Evolutionary conservation across 2,888 invertebrate genomes (phyloP).

Genomic region (Hypolimnas misippus): DNA sequence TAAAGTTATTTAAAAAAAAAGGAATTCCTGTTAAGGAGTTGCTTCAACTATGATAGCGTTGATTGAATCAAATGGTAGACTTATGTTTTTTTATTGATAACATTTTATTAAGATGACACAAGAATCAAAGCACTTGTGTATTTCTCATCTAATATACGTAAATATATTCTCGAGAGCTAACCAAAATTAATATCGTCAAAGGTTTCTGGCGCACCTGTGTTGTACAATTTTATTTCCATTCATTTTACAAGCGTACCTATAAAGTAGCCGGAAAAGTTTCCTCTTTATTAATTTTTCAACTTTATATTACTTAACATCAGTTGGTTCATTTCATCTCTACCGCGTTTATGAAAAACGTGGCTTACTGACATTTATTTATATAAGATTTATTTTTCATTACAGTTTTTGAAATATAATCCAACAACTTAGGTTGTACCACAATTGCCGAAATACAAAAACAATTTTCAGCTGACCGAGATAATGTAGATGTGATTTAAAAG

Average conservation of each 20-base stretch:
- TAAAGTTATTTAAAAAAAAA: constrained; percentile 42
- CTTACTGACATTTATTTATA: constrained; percentile 30
- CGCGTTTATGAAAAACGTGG: constrained; percentile 32
- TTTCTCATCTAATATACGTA: constrained; percentile 3
- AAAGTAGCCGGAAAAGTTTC: constrained; percentile 78
- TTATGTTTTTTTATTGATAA: not conserved
- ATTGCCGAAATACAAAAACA: too few relatives aligned
- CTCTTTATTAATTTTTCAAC: constrained; percentile 84
- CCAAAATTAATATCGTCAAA: constrained; percentile 82
- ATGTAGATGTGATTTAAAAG: too few relatives aligned
- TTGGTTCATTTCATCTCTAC: constrained; percentile 66
- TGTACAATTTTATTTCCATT: constrained; percentile 83
- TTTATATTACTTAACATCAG: constrained; percentile 81
- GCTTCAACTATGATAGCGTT: not conserved
- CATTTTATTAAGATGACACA: not conserved
- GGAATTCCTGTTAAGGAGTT: not conserved
- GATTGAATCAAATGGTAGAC: not conserved
- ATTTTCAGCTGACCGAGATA: too few relatives aligned
- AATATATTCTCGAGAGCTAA: constrained; percentile 48
- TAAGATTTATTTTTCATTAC: not conserved
- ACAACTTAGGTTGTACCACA: too few relatives aligned
- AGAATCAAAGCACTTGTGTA: not conserved
- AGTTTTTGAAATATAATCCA: not conserved
- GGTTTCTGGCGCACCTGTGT: constrained; percentile 81
- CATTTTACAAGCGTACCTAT: constrained; percentile 83